Conservation (phyloP, 2,797 vertebrate species). For the Dipus sagitta region DNA sequence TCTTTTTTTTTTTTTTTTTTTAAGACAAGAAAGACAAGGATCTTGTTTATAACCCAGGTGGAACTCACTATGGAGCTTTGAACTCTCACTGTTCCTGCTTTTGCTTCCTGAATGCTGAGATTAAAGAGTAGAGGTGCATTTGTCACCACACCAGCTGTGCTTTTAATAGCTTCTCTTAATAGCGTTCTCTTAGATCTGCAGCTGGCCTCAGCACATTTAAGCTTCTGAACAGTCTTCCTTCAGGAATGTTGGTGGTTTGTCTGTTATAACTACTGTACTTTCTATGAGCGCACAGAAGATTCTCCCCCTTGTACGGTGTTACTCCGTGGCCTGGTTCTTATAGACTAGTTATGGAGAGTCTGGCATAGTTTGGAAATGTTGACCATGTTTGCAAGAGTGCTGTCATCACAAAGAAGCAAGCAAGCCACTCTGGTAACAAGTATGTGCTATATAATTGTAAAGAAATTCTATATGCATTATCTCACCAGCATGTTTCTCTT, state of each 20-base stretch:
- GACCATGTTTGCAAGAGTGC: background rate
- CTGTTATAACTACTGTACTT: background rate
- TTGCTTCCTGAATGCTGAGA: background rate
- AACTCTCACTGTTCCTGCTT: background rate
- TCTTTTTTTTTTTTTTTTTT: too few relatives aligned
- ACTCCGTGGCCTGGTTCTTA: background rate
- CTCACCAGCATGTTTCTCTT: too few relatives aligned
- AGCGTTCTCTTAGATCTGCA: background rate
- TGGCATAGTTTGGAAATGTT: constrained; percentile 28
- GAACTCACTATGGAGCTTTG: background rate
- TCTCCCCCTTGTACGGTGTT: background rate
- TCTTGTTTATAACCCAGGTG: background rate
- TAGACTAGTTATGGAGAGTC: background rate
- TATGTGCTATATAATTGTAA: too few relatives aligned
- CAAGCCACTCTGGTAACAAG: too few relatives aligned
- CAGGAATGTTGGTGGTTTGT: background rate
- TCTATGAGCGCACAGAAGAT: background rate
- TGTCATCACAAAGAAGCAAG: background rate
- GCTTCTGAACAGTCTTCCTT: background rate
- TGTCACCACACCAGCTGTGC: background rate
- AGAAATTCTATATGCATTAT: too few relatives aligned
- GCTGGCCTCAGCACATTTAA: background rate
- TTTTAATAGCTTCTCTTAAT: constrained; percentile 20
- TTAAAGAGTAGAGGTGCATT: background rate
- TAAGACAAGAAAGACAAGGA: background rate